phyloP scores from a whole-genome alignment of 1,140 invertebrate species.

The Papilio polyxenes region DNA sequence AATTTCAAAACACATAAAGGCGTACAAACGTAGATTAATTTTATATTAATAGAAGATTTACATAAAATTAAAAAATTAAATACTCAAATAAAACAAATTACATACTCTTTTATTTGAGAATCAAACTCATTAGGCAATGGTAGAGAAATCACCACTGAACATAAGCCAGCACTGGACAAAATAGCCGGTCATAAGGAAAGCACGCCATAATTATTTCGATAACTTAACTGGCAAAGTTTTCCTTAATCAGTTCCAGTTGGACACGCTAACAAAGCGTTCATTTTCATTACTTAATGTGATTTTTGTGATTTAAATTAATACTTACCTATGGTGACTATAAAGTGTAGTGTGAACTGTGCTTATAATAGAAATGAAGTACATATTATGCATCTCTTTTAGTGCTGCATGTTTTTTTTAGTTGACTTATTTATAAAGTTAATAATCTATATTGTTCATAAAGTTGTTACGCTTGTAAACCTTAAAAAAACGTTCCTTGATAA shows the following conservation, averaged over 20 bases:
- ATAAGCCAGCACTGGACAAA: not conserved
- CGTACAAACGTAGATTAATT: too few species aligned
- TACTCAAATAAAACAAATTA: not conserved
- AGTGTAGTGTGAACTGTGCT: not conserved
- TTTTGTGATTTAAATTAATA: not conserved
- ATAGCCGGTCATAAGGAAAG: conserved; percentile 25
- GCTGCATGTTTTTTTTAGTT: too few species aligned
- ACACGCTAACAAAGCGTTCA: conserved; percentile 16
- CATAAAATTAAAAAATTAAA: too few species aligned
- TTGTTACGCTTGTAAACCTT: too few species aligned
- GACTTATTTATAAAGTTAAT: too few species aligned
- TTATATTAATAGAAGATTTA: too few species aligned
- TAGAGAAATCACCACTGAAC: not conserved
- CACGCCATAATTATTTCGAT: conserved; percentile 28
- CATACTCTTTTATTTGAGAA: not conserved
- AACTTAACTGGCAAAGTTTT: conserved; percentile 26
- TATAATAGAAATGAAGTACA: too few species aligned
- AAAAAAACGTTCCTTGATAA: not conserved
- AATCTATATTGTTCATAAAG: too few species aligned
- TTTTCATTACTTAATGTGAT: not conserved
- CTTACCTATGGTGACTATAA: not conserved
- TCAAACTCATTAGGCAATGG: not conserved
- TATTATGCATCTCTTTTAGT: too few species aligned
- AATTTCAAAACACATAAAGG: too few species aligned
- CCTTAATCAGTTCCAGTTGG: conserved; percentile 34